Conservation (phyloP, 2,797 vertebrate species). For the Nannoperca australis region DNA sequence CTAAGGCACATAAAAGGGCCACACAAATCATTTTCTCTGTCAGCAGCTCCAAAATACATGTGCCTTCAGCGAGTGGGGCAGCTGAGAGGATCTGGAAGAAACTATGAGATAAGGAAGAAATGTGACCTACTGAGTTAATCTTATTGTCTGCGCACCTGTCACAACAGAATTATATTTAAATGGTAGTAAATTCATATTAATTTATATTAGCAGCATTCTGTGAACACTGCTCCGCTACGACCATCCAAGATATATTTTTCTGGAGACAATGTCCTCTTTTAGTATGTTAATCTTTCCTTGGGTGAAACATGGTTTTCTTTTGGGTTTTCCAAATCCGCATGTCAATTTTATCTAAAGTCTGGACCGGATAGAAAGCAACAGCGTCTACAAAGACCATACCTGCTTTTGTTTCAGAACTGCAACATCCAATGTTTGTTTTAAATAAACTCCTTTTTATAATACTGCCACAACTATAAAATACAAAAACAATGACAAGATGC, state of each 20-base stretch:
- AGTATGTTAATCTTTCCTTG: conserved; percentile 37
- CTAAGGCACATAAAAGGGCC: conserved; percentile 45
- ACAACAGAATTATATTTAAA: conserved; percentile 37
- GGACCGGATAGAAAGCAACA: conserved; percentile 2
- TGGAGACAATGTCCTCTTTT: conserved; percentile 67
- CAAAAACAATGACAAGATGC: conserved; percentile 1
- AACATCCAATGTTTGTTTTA: neutral
- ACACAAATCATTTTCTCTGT: conserved; percentile 58
- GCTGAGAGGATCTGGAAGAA: conserved; percentile 33
- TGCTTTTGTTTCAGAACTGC: neutral
- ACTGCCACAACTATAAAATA: neutral
- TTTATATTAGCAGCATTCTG: conserved; percentile 32
- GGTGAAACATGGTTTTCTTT: conserved; percentile 32
- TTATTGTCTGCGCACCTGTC: conserved; percentile 53
- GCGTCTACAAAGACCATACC: neutral
- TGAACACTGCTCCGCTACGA: conserved; percentile 51
- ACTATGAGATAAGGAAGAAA: conserved; percentile 37
- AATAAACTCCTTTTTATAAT: neutral
- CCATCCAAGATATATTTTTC: conserved; percentile 70
- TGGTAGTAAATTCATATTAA: conserved; percentile 43
- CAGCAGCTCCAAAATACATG: conserved; percentile 55
- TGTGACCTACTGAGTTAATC: conserved; percentile 38
- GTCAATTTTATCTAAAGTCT: conserved; percentile 11
- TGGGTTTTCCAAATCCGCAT: neutral
- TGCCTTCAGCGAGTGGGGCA: conserved; percentile 22